Base-by-base conservation (phyloP, 2,797 vertebrate species). In the Darevskia mixta region DNA sequence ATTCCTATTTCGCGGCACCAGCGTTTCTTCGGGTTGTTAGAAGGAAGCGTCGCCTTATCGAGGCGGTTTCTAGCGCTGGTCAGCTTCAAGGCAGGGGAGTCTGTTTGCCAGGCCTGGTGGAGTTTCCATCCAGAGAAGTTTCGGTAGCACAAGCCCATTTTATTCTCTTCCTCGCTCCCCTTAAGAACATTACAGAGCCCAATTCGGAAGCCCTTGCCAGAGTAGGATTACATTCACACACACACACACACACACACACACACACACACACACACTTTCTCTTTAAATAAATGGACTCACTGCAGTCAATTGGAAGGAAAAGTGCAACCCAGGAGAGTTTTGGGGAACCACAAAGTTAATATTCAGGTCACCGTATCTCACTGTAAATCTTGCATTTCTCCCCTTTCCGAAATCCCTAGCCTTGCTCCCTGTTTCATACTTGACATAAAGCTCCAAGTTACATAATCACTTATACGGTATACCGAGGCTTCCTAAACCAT, bases 371-470 rank as follows among this genome's bases (percentile, higher is more conserved):
- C 92, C 76, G 71, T 89, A 91, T 80, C 95, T 93, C 94, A 77
- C 93, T 95, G 94, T 96, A 96, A 96, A 96, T 96, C 94, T 95
- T 90, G 73, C 86, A 76, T 72, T 79, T 78, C 10, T 17, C 8
- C 79, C 18, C 18, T 15, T 11, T 10, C 11, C 23, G 85, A 94
- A 95, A 95, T 90, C 95, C 91, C 87, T 84, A 71, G 92, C 86
- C 90, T 91, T 90, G 90, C 94, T 95, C 78, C 0, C 82, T 92
- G 88, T 94, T 95, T 93, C 93, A 90, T 95, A 84, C 92, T 93
- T 91, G 95, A 95, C 18, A 5, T 92, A 93, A 95, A 94, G 95
- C 94, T 93, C 93, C 95, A 90, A 93, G 93, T 95, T 94, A 91
- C 91, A 92, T 89, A 94, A 96, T 94, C 93, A 72, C 86, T 75